phyloP scores from a whole-genome alignment of 2,888 invertebrate genomes.

The Tachina fera region DNA sequence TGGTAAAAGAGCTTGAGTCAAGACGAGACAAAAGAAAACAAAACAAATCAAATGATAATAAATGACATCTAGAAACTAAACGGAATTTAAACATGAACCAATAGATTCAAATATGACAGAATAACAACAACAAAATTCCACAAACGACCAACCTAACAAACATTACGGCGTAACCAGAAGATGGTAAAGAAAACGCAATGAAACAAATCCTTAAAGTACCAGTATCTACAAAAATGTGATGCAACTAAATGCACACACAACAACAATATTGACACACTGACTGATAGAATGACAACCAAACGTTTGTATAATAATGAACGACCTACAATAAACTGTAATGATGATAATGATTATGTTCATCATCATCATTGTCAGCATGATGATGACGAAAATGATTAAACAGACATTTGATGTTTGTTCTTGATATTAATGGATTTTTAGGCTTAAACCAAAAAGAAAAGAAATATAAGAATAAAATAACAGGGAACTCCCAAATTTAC shows the following conservation, averaged over 20 bases:
- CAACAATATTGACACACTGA: constrained; percentile 58
- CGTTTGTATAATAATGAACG: background rate
- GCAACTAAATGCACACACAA: constrained; percentile 52
- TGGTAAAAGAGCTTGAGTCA: background rate
- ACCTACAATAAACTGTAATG: constrained; percentile 21
- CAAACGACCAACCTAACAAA: constrained; percentile 12
- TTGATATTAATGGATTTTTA: constrained; percentile 67
- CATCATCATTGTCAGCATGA: background rate
- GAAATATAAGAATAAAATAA: constrained; percentile 41
- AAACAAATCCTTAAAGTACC: constrained; percentile 62
- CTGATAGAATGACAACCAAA: constrained; percentile 31
- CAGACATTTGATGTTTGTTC: constrained; percentile 58
- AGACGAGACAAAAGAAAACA: constrained; percentile 41
- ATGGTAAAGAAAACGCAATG: constrained; percentile 45
- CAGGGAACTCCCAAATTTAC: constrained; percentile 64
- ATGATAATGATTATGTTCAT: constrained; percentile 29
- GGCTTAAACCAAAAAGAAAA: constrained; percentile 61
- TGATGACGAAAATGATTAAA: constrained; percentile 50
- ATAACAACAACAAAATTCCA: constrained; percentile 34
- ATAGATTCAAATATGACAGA: constrained; percentile 52
- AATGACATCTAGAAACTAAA: constrained; percentile 63
- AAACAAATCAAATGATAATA: constrained; percentile 63
- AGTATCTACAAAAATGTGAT: constrained; percentile 32
- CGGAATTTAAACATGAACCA: constrained; percentile 35
- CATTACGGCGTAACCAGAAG: constrained; percentile 8